phyloP scores from a whole-genome alignment of 2,888 invertebrate species.

The Kuschelorhynchus macadamiae region DNA sequence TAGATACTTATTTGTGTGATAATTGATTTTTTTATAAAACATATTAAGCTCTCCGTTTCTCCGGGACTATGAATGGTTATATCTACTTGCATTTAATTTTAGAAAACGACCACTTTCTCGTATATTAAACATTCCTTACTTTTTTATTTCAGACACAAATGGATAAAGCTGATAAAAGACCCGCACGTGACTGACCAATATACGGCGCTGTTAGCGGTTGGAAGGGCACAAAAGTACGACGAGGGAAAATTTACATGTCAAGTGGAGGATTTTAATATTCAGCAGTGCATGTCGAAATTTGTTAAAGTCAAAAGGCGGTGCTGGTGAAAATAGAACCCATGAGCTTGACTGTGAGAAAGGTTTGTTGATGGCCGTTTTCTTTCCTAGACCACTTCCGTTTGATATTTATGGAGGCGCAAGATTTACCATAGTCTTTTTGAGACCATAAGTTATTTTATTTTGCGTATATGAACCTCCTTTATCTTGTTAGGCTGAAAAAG shows the following conservation, averaged over 20 bases:
- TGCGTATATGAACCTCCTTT: no score
- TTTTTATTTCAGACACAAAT: slow-evolving; percentile 73
- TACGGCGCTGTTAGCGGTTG: slow-evolving; percentile 81
- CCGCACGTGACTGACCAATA: slow-evolving; percentile 72
- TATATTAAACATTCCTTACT: slow-evolving; percentile 44
- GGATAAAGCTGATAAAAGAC: slow-evolving; percentile 73
- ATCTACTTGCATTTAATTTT: no score
- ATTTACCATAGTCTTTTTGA: background rate
- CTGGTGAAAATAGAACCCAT: slow-evolving; percentile 79
- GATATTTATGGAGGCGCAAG: background rate
- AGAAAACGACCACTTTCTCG: slow-evolving; percentile 27
- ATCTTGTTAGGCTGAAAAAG: no score
- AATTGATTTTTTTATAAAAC: no score
- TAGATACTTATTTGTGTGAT: no score
- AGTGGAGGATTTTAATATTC: slow-evolving; percentile 77
- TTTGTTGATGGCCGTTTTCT: slow-evolving; percentile 58
- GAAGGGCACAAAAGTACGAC: slow-evolving; percentile 79
- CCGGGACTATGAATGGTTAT: background rate
- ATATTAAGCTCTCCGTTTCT: no score
- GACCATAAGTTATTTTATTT: no score
- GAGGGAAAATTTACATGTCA: slow-evolving; percentile 87
- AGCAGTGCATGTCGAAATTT: slow-evolving; percentile 77
- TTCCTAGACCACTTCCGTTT: background rate
- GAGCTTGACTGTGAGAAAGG: slow-evolving; percentile 80
- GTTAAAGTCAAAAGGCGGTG: slow-evolving; percentile 75